Evolutionary conservation across 2,797 vertebrate genomes (phyloP).

Genomic region (Psittacula derbiana): DNA sequence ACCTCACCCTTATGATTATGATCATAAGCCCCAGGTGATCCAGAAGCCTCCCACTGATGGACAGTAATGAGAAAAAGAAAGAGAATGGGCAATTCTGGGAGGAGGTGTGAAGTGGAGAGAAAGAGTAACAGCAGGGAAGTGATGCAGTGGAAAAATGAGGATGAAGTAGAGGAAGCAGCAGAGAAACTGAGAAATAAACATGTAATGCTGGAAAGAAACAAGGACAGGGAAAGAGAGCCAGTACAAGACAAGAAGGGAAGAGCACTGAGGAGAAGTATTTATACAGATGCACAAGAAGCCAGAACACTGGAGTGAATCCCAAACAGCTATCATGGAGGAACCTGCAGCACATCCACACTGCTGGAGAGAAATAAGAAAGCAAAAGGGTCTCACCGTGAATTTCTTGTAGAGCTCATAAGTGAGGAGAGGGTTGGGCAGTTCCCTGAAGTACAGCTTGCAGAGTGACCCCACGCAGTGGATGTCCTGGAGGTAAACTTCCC

Average conservation of each 20-base stretch:
- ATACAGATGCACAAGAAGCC: neutral
- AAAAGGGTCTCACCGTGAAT: slow-evolving; percentile 79
- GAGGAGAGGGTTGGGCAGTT: slow-evolving; percentile 96
- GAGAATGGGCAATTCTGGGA: neutral
- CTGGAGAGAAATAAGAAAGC: neutral
- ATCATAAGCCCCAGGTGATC: neutral
- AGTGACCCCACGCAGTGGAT: slow-evolving; percentile 98
- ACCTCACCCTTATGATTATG: neutral
- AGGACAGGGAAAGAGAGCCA: neutral
- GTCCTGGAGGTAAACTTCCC: slow-evolving; percentile 98
- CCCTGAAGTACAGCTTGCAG: slow-evolving; percentile 98
- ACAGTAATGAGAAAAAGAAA: slow-evolving; percentile 28
- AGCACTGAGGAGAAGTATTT: neutral
- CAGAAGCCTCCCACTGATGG: neutral
- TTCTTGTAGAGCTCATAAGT: slow-evolving; percentile 90
- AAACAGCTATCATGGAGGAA: neutral
- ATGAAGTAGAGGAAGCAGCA: neutral
- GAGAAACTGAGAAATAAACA: slow-evolving; percentile 13
- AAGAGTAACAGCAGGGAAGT: neutral
- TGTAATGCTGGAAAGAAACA: neutral
- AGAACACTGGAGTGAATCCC: neutral
- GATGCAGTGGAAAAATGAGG: neutral
- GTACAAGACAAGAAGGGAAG: neutral
- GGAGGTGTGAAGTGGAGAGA: neutral
- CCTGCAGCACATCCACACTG: neutral